phyloP scores from a whole-genome alignment of 1,140 invertebrate genomes.

The Pseudomyrmex gracilis region DNA sequence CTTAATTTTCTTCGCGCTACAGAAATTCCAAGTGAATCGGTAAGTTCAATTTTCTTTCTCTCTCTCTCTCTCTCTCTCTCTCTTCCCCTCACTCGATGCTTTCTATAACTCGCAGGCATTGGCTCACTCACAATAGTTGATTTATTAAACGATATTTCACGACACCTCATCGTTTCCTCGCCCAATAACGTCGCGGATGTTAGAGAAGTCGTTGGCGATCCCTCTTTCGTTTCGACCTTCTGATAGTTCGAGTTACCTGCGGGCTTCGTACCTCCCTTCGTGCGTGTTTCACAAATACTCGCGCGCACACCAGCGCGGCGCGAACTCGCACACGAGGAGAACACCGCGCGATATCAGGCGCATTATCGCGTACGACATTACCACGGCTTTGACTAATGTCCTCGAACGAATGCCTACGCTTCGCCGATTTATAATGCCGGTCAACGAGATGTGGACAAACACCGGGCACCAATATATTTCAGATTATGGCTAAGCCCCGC shows the following conservation, averaged over 20 bases:
- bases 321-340: constrained; percentile 68
- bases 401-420: constrained; percentile 85
- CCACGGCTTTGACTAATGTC: constrained; percentile 85
- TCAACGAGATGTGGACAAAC: constrained; percentile 85
- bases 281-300: not conserved
- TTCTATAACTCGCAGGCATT: not conserved
- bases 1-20: not conserved
- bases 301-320: constrained; percentile 13
- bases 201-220: constrained; percentile 67
- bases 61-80: too few relatives aligned
- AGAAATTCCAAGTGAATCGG: not conserved
- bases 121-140: constrained; percentile 31
- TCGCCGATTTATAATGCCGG: constrained; percentile 85
- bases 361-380: constrained; percentile 85
- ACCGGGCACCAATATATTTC: constrained; percentile 85
- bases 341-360: constrained; percentile 80
- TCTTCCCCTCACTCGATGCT: not conserved
- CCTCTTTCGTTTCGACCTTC: constrained; percentile 69
- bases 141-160: constrained; percentile 53
- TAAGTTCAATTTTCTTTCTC: too few relatives aligned
- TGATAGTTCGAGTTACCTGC: constrained; percentile 72
- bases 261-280: constrained; percentile 19
- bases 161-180: constrained; percentile 32
- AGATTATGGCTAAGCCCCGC: constrained; percentile 84
- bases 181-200: constrained; percentile 31